These are phyloP conservation scores for Mythimna loreyi DNA, from an alignment of 2,888 invertebrate species.

Conservation along the genomic window DNA sequence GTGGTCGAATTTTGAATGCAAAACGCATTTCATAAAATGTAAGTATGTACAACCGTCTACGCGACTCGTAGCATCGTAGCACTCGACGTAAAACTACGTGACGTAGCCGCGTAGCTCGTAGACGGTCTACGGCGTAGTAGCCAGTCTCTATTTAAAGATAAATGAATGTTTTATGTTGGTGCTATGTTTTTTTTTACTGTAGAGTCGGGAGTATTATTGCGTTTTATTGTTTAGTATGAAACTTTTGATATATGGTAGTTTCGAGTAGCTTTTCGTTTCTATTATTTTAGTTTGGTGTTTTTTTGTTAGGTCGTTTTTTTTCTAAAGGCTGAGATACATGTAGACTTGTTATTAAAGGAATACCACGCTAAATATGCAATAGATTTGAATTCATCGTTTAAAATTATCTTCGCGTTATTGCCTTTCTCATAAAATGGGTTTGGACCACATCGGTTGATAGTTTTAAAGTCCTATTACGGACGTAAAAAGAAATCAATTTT, in stretches of 20 bases:
- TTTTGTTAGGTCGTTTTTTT: not conserved
- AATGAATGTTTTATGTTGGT: constrained; percentile 57
- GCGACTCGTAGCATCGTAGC: constrained; percentile 79
- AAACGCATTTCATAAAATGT: constrained; percentile 17
- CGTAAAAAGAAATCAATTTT: too few relatives aligned
- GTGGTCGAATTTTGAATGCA: constrained; percentile 10
- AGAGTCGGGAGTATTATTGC: constrained; percentile 36
- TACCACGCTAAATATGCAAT: too few relatives aligned
- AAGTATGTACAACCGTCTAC: constrained; percentile 65
- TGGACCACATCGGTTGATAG: too few relatives aligned
- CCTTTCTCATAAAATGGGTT: too few relatives aligned
- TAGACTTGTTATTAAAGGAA: not conserved
- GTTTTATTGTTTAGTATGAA: constrained; percentile 28
- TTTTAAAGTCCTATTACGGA: too few relatives aligned
- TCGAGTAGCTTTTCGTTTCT: constrained; percentile 3
- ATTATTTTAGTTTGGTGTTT: not conserved
- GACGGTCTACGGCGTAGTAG: constrained; percentile 80
- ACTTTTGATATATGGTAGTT: constrained; percentile 24
- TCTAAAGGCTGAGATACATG: not conserved
- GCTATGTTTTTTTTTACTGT: constrained; percentile 27
- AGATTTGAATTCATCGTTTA: too few relatives aligned
- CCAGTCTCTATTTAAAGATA: constrained; percentile 47
- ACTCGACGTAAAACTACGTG: constrained; percentile 77
- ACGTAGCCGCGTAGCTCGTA: constrained; percentile 78
- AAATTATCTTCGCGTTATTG: too few relatives aligned